These are phyloP conservation scores for Cryptoblepharus egeriae DNA, from an alignment of 2,797 vertebrate genomes.

Conservation along the genomic window DNA sequence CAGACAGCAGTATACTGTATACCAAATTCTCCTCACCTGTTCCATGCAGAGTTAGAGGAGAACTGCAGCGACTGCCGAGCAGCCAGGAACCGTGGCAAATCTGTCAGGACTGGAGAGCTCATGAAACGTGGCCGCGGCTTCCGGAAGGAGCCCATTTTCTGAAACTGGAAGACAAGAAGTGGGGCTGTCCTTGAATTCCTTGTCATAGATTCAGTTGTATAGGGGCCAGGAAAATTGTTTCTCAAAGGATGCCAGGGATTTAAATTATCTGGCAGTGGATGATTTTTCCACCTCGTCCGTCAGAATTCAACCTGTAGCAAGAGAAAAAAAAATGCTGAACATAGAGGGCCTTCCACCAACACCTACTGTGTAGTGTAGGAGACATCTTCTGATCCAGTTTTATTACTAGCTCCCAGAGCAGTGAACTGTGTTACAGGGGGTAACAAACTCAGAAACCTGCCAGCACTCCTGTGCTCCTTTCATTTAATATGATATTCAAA, in stretches of 20 bases:
- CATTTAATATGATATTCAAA: background rate
- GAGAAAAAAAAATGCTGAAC: slow-evolving; percentile 7
- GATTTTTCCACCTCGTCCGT: slow-evolving; percentile 12
- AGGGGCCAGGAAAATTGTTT: slow-evolving; percentile 19
- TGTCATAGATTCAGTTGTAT: slow-evolving; percentile 73
- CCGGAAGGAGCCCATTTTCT: slow-evolving; percentile 91
- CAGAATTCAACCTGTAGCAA: slow-evolving; percentile 22
- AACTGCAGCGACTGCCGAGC: slow-evolving; percentile 84
- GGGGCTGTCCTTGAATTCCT: slow-evolving; percentile 59
- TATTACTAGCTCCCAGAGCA: rapidly evolving
- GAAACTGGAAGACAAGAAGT: slow-evolving; percentile 59
- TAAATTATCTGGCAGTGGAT: background rate
- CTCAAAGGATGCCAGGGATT: background rate
- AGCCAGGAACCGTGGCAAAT: slow-evolving; percentile 91
- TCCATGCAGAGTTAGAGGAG: slow-evolving; percentile 92
- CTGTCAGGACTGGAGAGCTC: slow-evolving; percentile 95
- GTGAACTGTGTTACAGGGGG: background rate
- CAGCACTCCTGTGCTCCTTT: background rate
- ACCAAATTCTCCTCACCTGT: slow-evolving; percentile 80
- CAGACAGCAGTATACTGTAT: no score
- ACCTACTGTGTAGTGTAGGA: background rate
- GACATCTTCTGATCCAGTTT: background rate
- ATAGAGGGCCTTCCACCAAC: background rate
- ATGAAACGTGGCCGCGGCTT: slow-evolving; percentile 92
- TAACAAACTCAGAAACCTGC: no score